Evolutionary conservation across 2,888 invertebrate genomes (phyloP).

Genomic region (Cosmia pyralina): DNA sequence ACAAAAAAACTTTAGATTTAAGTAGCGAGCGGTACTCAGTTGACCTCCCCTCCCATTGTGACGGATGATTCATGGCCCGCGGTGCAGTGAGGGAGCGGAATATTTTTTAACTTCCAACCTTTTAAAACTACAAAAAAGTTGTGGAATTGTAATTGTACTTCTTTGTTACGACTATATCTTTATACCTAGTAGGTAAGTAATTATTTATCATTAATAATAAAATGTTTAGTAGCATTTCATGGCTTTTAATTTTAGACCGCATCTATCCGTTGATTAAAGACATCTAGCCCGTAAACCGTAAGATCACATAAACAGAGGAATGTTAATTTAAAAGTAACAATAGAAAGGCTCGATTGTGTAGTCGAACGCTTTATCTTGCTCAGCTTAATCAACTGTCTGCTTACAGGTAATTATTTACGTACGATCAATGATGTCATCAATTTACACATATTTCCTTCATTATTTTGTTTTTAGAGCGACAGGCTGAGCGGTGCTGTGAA

Average conservation of each 20-base stretch:
- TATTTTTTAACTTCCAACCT: slow-evolving; percentile 12
- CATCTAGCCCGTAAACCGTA: slow-evolving; percentile 19
- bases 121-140: slow-evolving; percentile 4
- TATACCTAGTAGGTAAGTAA: neutral
- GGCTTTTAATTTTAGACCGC: slow-evolving; percentile 4
- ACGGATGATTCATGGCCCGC: slow-evolving; percentile 62
- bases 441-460: slow-evolving; percentile 60
- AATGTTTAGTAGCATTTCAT: neutral
- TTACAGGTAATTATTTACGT: slow-evolving; percentile 50
- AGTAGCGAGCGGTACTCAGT: slow-evolving; percentile 51
- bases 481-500: slow-evolving; percentile 67
- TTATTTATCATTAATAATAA: neutral
- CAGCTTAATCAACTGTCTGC: slow-evolving; percentile 21
- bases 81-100: slow-evolving; percentile 57
- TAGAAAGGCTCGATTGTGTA: slow-evolving; percentile 29
- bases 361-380: slow-evolving; percentile 41
- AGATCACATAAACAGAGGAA: slow-evolving; percentile 38
- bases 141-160: neutral
- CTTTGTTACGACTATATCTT: neutral
- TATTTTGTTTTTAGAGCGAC: slow-evolving; percentile 61
- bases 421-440: slow-evolving; percentile 63
- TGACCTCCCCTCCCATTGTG: slow-evolving; percentile 50
- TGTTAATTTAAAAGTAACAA: slow-evolving; percentile 47
- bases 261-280: slow-evolving; percentile 1
- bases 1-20: slow-evolving; percentile 54